A percentile compares a stretch with the other conserved stretches of the same genome.
phyloP scores from a whole-genome alignment of 2,888 invertebrate species.

The Phasia obesa region DNA sequence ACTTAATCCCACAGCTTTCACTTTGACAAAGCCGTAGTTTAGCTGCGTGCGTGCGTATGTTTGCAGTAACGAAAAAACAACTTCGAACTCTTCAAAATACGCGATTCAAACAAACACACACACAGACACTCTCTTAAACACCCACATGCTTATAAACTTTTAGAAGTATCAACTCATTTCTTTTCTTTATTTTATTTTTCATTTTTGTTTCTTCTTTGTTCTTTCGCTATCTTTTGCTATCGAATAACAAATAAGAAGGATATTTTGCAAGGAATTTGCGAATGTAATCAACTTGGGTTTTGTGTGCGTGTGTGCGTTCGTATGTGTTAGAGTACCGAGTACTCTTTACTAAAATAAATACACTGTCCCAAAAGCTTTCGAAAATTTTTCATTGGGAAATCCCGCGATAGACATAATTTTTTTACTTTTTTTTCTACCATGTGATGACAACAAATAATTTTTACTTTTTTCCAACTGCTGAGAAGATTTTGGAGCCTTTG shows the following conservation, averaged over 20 bases:
- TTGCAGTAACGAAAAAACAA: background rate
- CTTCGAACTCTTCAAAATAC: too few species aligned
- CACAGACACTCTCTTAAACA: background rate
- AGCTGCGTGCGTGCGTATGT: slow-evolving; percentile 27
- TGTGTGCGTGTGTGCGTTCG: slow-evolving; percentile 10
- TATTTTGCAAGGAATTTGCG: slow-evolving; percentile 55
- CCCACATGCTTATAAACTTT: background rate
- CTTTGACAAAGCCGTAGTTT: slow-evolving; percentile 70
- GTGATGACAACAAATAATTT: too few species aligned
- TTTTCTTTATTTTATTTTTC: slow-evolving; percentile 26
- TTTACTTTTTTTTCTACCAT: too few species aligned
- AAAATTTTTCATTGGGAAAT: too few species aligned
- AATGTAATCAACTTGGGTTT: slow-evolving; percentile 19
- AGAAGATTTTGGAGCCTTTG: too few species aligned
- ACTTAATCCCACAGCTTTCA: slow-evolving; percentile 73
- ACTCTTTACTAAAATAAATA: background rate
- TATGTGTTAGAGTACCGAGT: background rate
- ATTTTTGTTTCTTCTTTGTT: background rate
- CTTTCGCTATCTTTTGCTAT: slow-evolving; percentile 43
- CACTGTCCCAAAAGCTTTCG: too few species aligned
- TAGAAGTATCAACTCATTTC: slow-evolving; percentile 48
- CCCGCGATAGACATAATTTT: too few species aligned
- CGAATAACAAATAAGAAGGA: slow-evolving; percentile 63
- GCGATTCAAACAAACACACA: too few species aligned
- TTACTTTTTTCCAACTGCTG: too few species aligned